Evolutionary conservation across 2,797 vertebrate genomes (phyloP).

Genomic region (Rhyacichthys aspro): DNA sequence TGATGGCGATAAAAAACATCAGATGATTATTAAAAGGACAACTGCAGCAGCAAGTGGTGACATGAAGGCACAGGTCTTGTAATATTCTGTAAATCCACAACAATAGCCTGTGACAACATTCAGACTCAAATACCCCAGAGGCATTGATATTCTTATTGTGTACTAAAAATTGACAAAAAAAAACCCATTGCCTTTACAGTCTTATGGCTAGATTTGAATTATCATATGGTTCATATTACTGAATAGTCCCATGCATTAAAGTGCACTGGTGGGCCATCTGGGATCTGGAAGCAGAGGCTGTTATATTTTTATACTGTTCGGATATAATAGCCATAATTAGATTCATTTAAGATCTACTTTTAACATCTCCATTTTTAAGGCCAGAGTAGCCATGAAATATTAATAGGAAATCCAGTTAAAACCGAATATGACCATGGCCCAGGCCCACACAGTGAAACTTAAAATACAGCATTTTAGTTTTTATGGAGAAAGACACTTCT

Average conservation of each 20-base stretch:
- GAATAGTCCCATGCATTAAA: background rate
- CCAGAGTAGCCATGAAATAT: slow-evolving; percentile 8
- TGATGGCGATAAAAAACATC: slow-evolving; percentile 7
- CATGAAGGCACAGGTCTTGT: background rate
- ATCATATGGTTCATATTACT: background rate
- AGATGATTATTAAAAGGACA: background rate
- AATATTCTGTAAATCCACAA: slow-evolving; percentile 1
- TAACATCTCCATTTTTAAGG: slow-evolving; percentile 5
- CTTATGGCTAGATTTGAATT: background rate
- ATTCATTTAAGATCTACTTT: slow-evolving; percentile 2
- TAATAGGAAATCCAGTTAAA: background rate
- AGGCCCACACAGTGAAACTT: no score
- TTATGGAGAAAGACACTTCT: no score
- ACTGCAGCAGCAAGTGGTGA: background rate
- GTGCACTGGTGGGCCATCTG: background rate
- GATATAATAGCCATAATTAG: background rate
- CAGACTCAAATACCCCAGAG: background rate
- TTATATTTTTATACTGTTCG: background rate
- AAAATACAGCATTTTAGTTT: no score
- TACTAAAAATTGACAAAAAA: no score
- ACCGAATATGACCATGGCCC: no score
- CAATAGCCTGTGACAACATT: background rate
- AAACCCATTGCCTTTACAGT: background rate
- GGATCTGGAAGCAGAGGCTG: slow-evolving; percentile 8
- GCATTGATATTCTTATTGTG: no score